Base-by-base conservation (phyloP, 2,888 invertebrate genomes). In the Trissonchulus latispiculum region DNA sequence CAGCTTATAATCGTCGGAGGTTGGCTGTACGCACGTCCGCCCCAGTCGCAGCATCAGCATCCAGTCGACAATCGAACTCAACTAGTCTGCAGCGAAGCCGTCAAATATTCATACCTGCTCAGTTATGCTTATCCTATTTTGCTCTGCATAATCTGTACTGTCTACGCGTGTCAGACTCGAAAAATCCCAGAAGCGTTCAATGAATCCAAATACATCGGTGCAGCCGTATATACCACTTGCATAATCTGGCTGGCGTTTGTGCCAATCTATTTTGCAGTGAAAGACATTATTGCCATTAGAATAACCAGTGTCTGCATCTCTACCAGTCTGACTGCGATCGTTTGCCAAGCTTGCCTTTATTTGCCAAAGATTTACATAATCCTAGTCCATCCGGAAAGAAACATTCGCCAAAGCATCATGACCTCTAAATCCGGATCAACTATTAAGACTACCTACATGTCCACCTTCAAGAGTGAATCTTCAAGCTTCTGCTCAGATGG, bases 271-370 rank as follows among this genome's bases (percentile, higher is more conserved):
- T 92, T 85, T 74, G 83, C 82, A 62, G 85, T 84, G 23, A 82
- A 83, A 15, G 79, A 81, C 74, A 82, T 84, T 75, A 83, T 94
- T 76, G 91, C 92, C 18, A 87, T 95, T 75, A 88, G 95, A 75
- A 91, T 95, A 83, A 94, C 93, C 79, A 93, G 93, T 84, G 93
- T 95, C 91, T 93, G 93, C 73, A 92, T 95, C 80, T 93, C 95
- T 78, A 94, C 95, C 83, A 93, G 92, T 76, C 88, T 96, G 77
- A 93, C 93, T 79, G 95, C 94, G 77, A 92, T 92, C 78, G 95
- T 95, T 77, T 93, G 95, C 8, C 89, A 95, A 74, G 91, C 90
- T 73, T 95, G 95, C 84, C 88, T 96, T 76, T 95, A 95, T 85
- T 90, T 92, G 64, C 95, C 95, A 15, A 95, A 96, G 88, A 84